Percentiles rank a stretch among this genome's conserved stretches.
phyloP scores from a whole-genome alignment of 1,140 invertebrate species.

The Globodera ellingtonae region DNA sequence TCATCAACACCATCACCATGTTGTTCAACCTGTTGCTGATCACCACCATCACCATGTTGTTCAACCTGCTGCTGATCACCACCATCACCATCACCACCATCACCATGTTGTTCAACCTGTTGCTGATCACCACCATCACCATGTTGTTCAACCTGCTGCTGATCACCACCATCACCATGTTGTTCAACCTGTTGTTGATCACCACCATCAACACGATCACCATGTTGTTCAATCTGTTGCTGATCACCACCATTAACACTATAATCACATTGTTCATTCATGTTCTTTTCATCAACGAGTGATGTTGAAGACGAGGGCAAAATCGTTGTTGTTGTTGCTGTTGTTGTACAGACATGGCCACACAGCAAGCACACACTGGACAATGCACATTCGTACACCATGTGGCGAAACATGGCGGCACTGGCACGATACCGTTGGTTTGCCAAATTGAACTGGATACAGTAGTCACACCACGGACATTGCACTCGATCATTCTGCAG shows the following conservation, averaged over 20 bases:
- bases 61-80: no score
- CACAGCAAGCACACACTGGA: not conserved
- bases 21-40: no score
- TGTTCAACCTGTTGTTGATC: no score
- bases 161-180: not conserved
- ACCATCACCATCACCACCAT: no score
- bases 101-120: no score
- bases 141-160: no score
- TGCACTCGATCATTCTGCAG: not conserved
- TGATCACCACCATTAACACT: not conserved
- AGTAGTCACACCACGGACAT: not conserved
- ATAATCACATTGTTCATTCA: not conserved
- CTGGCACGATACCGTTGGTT: constrained; percentile 2
- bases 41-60: no score
- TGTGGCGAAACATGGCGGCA: not conserved
- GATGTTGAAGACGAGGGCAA: not conserved
- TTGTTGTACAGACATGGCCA: not conserved
- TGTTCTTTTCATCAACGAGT: not conserved
- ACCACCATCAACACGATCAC: not conserved
- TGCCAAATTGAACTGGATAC: not conserved
- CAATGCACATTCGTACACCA: not conserved
- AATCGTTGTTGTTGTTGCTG: not conserved
- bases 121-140: no score
- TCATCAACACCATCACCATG: no score
- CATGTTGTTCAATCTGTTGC: not conserved